Percentiles rank a stretch among this genome's conserved stretches.
These are phyloP conservation scores for Lethrus apterus DNA, from an alignment of 1,140 invertebrate species.

Conservation along the genomic window DNA sequence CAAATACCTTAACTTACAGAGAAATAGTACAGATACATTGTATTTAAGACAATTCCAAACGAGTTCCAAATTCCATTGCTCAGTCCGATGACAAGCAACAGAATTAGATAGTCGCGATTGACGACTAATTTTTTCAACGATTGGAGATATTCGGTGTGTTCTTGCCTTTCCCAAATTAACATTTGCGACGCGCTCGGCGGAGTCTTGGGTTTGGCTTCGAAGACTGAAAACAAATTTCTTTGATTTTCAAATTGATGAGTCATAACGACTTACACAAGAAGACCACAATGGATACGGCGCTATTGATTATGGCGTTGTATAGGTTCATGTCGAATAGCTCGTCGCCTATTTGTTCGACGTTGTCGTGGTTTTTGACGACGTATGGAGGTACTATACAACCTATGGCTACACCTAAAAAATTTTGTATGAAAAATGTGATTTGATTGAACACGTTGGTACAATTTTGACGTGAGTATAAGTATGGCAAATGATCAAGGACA, in stretches of 20 bases:
- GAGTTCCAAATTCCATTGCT: conserved; percentile 27
- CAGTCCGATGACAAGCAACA: conserved; percentile 25
- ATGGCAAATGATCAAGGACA: no score
- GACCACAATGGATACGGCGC: conserved; percentile 45
- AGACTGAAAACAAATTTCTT: conserved; percentile 42
- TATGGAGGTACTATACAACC: conserved; percentile 42
- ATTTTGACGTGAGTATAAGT: no score
- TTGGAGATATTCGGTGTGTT: neutral
- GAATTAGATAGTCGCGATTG: conserved; percentile 25
- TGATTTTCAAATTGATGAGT: conserved; percentile 8
- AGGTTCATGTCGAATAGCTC: conserved; percentile 41
- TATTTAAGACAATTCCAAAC: conserved; percentile 28
- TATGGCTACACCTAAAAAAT: conserved; percentile 33
- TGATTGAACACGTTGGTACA: no score
- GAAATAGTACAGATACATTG: conserved; percentile 30
- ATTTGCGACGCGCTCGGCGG: conserved; percentile 48
- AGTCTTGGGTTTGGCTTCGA: conserved; percentile 47
- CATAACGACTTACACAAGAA: conserved; percentile 53
- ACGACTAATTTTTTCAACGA: conserved; percentile 19
- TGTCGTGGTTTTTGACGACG: conserved; percentile 40
- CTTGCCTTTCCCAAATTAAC: neutral
- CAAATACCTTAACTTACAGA: conserved; percentile 24
- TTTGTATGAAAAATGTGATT: no score
- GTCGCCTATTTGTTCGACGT: conserved; percentile 34
- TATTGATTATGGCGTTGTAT: conserved; percentile 45